These are phyloP conservation scores for Prolemur simus DNA, from an alignment of 2,113 vertebrate genomes.

Conservation along the genomic window DNA sequence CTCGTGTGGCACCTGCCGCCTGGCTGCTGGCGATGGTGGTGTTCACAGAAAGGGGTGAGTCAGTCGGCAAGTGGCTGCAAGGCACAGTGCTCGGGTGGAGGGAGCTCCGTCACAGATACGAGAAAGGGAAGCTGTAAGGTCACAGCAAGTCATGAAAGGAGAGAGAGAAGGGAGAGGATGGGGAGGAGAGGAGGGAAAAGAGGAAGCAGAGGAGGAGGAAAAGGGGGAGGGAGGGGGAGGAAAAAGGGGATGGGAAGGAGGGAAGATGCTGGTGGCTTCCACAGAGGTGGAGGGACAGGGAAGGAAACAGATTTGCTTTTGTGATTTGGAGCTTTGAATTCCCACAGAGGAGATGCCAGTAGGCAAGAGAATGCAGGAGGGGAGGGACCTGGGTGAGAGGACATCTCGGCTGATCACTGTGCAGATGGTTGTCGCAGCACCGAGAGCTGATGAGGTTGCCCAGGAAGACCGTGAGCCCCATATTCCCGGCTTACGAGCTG, in stretches of 20 bases:
- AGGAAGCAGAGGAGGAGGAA: neutral
- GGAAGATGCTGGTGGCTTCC: too few species aligned
- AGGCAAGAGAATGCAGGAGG: too few species aligned
- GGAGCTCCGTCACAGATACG: neutral
- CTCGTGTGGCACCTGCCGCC: rapidly evolving
- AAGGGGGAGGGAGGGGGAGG: rapidly evolving
- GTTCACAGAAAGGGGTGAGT: too few species aligned
- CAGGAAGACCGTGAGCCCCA: neutral
- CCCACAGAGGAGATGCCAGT: neutral
- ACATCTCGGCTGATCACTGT: neutral
- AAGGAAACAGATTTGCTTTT: neutral
- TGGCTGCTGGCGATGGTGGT: neutral
- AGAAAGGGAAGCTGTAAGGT: neutral
- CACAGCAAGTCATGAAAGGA: neutral
- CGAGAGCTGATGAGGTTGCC: too few species aligned
- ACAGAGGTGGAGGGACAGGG: rapidly evolving
- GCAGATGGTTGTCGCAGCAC: rapidly evolving
- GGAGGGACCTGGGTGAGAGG: neutral
- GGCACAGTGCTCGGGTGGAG: neutral
- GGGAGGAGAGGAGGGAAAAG: too few species aligned
- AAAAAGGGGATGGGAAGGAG: rapidly evolving
- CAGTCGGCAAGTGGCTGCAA: neutral
- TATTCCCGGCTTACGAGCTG: rapidly evolving
- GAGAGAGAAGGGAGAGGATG: neutral
- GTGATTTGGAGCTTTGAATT: neutral